Base-by-base conservation (phyloP, 2,888 invertebrate species). In the Halocaridina rubra region DNA sequence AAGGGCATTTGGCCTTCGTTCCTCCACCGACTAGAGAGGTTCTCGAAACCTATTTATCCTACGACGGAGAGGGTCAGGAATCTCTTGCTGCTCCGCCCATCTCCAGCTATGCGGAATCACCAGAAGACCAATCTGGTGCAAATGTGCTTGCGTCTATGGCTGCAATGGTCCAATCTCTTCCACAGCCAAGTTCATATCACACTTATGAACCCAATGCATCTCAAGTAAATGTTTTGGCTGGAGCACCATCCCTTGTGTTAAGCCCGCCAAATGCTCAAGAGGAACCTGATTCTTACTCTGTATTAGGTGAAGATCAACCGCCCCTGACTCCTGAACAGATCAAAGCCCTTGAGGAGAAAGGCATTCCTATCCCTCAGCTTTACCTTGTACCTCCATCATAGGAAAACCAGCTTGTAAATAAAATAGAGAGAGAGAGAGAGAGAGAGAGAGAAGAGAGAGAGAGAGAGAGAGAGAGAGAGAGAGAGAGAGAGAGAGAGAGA, bases 141-240 rank as follows among this genome's bases (percentile, higher is more conserved):
- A 33, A 77, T 10, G 76, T 61, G 3, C 59, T 77, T 3, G 76
- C 61, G 13, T 77, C 61, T 24, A 16, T 77, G 33, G 76, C 32
- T 16, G 29, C 76, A 8, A 77, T 77, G 76, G 22, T 61, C n/a
- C 59, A 61, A 0, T 8, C 22, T 32, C 29, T 61, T 7, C 76
- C 76, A 29, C 19, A 19, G 1, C 32, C 59, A 10, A 59, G 59
- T 32, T 61, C 76, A 8, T 77, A 77, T 33, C 3, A 10, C 8
- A 32, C 27, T 19, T 61, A 46, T 33, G 19, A 22, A 7, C 32
- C 76, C 19, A 13, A 7, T 1, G 29, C 16, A 1, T 8, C 33
- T 7, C 10, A 8, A 2, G 8, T 7, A n/a, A 29, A 32, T 5
- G 69, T 0, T 2, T n/a, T n/a, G n/a, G 22, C 24, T 5, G 39